phyloP scores from a whole-genome alignment of 2,113 vertebrate species.

The Paradisaea rubra region DNA sequence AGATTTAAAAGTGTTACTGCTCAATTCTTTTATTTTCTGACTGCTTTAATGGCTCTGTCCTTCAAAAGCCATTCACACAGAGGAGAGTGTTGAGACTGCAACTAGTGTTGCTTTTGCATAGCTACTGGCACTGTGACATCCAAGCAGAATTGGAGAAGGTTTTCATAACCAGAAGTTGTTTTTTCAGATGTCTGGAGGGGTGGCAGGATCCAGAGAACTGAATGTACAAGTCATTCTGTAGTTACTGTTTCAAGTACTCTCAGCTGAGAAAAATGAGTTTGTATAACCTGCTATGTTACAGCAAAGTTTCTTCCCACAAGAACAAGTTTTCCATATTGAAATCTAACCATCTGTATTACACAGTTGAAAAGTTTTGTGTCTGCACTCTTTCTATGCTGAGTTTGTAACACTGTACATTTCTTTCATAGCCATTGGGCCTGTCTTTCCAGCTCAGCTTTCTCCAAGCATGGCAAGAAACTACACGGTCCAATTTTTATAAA shows the following conservation, averaged over 20 bases:
- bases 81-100: not conserved
- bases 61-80: not conserved
- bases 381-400: constrained; percentile 21
- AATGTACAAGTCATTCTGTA: not conserved
- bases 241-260: not conserved
- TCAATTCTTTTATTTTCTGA: not conserved
- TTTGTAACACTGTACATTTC: constrained; percentile 22
- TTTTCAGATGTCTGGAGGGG: not conserved
- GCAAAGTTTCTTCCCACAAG: not conserved
- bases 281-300: not conserved
- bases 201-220: not conserved
- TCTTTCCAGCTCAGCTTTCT: constrained; percentile 20
- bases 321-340: not conserved
- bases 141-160: not conserved
- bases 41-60: not conserved
- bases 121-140: not conserved
- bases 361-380: not conserved
- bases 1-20: not conserved
- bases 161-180: not conserved
- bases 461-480: not conserved
- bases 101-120: not conserved
- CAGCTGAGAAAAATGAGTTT: not conserved
- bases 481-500: not conserved
- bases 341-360: not conserved
- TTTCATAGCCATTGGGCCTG: not conserved